These are phyloP conservation scores for Streblospio benedicti DNA, from an alignment of 1,140 invertebrate genomes.

Conservation along the genomic window DNA sequence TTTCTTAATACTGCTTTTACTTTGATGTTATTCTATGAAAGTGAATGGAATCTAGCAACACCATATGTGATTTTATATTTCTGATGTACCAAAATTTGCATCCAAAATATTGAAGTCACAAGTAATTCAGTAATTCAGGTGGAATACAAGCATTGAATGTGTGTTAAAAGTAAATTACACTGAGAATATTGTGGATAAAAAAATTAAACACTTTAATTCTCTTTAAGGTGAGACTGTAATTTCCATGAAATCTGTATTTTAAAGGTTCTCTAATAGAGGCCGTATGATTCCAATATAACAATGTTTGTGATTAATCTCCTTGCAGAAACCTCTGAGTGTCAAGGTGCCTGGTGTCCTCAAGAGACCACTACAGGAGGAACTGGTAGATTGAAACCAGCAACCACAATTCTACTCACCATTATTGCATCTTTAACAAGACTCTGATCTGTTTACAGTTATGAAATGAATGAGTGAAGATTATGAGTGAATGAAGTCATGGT, in stretches of 20 bases:
- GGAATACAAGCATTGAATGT: too few relatives aligned
- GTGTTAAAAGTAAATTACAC: too few relatives aligned
- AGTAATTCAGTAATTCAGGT: too few relatives aligned
- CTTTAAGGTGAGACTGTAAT: neutral
- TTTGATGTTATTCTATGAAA: neutral
- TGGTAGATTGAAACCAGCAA: too few relatives aligned
- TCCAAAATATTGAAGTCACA: too few relatives aligned
- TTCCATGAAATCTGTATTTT: neutral
- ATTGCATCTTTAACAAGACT: too few relatives aligned
- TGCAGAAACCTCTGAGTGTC: conserved; percentile 18
- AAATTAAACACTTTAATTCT: neutral
- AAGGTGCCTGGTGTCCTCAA: conserved; percentile 16
- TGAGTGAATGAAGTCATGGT: too few relatives aligned
- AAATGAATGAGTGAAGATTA: too few relatives aligned
- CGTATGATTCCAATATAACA: neutral
- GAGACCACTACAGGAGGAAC: too few relatives aligned
- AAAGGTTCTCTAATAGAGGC: neutral
- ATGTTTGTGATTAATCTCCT: neutral
- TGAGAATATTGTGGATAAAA: neutral
- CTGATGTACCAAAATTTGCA: neutral
- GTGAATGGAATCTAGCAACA: neutral
- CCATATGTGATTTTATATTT: neutral
- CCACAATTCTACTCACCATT: too few relatives aligned
- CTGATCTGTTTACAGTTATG: too few relatives aligned
- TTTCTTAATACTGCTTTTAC: neutral